Conservation (phyloP, 2,888 invertebrate species). For the Anoplius nigerrimus region DNA sequence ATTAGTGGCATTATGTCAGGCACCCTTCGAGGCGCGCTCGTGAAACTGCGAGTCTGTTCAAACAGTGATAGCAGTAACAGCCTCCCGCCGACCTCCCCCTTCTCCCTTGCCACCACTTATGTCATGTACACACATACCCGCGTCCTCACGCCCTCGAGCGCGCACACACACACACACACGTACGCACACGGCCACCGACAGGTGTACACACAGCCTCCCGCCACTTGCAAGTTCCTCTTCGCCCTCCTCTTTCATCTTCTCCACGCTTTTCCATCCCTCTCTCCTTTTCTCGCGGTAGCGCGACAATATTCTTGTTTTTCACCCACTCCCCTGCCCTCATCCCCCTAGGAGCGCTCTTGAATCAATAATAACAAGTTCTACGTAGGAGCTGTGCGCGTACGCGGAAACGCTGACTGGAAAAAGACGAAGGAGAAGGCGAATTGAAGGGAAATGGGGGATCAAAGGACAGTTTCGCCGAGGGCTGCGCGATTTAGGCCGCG, state of each 20-base stretch:
- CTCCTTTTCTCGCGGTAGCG: too few species aligned
- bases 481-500: conserved; percentile 64
- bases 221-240: conserved; percentile 38
- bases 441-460: conserved; percentile 59
- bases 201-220: conserved; percentile 1
- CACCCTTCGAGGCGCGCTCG: conserved; percentile 66
- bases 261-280: conserved; percentile 36
- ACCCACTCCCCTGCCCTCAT: too few species aligned
- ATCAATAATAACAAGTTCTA: conserved; percentile 67
- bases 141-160: conserved; percentile 11
- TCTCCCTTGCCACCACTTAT: conserved; percentile 34
- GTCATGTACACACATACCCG: conserved; percentile 15
- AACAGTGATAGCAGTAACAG: conserved; percentile 72
- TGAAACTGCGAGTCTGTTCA: conserved; percentile 74
- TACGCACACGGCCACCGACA: conserved; percentile 23
- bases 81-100: conserved; percentile 37
- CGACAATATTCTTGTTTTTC: too few species aligned
- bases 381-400: conserved; percentile 46
- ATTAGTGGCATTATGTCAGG: conserved; percentile 69
- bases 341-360: conserved; percentile 60
- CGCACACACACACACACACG: not conserved
- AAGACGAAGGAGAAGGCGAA: conserved; percentile 14
- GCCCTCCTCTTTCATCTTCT: conserved; percentile 27
- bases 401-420: conserved; percentile 20
- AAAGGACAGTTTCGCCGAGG: conserved; percentile 58